phyloP scores from a whole-genome alignment of 2,113 vertebrate species.

The Aspidoscelis tigris region DNA sequence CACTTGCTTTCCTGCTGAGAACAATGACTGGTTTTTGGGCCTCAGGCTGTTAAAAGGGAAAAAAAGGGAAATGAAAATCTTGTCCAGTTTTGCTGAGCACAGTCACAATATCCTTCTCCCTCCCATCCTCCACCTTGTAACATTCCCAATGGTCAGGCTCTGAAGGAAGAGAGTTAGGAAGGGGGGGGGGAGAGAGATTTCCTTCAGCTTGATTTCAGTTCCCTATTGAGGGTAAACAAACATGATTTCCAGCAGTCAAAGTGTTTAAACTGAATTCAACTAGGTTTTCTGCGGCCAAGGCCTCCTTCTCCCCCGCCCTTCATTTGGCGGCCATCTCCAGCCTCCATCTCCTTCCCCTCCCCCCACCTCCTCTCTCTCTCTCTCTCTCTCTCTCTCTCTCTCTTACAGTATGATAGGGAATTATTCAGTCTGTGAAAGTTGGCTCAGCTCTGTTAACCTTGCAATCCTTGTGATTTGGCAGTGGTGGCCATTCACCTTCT shows the following conservation, averaged over 20 bases:
- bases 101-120: background rate
- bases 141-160: slow-evolving; percentile 3
- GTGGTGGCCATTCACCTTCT: background rate
- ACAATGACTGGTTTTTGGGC: background rate
- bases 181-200: background rate
- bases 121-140: background rate
- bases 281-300: slow-evolving; percentile 8
- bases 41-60: background rate
- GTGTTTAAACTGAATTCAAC: slow-evolving; percentile 24
- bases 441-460: background rate
- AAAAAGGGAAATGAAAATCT: slow-evolving; percentile 4
- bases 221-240: slow-evolving; percentile 31
- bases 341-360: background rate
- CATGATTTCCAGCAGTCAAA: background rate
- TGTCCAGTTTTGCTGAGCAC: slow-evolving; percentile 14
- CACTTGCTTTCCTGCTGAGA: background rate
- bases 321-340: background rate
- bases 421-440: slow-evolving; percentile 11
- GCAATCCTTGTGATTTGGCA: background rate
- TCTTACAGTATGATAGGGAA: slow-evolving; percentile 15
- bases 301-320: background rate
- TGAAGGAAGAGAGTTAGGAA: slow-evolving; percentile 8
- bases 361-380: background rate
- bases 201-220: accelerated
- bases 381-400: slow-evolving; percentile 2